Percentiles rank a stretch among this genome's conserved stretches.
Conservation (phyloP, 1,140 invertebrate species). For the Lepidurus apus region DNA sequence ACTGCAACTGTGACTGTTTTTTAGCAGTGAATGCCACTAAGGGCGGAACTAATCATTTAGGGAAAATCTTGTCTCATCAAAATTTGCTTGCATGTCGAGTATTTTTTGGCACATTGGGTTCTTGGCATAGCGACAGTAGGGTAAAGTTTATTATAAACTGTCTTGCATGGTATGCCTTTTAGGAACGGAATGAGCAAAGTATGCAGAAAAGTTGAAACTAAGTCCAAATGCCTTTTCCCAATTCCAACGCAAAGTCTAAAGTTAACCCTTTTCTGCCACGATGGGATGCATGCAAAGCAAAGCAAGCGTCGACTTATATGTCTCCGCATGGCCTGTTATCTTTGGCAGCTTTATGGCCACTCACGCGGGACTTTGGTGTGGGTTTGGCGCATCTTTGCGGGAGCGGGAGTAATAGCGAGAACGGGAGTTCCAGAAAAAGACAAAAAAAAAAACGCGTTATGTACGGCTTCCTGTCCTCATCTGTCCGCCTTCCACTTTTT, state of each 20-base stretch:
- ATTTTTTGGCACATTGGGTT: conserved; percentile 3
- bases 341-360: conserved; percentile 17
- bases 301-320: conserved; percentile 14
- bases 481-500: neutral
- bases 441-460: conserved; percentile 18
- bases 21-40: neutral
- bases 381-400: conserved; percentile 13
- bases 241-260: conserved; percentile 3
- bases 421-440: conserved; percentile 14
- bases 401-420: neutral
- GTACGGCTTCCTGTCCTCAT: conserved; percentile 10
- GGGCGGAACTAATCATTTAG: neutral
- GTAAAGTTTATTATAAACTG: conserved; percentile 20
- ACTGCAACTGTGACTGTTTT: neutral
- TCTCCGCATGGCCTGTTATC: conserved; percentile 20
- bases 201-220: conserved; percentile 19
- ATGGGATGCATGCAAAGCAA: conserved; percentile 14
- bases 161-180: conserved; percentile 9
- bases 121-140: conserved; percentile 6
- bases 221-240: conserved; percentile 6
- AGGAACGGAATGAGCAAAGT: conserved; percentile 14
- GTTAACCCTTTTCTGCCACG: conserved; percentile 8
- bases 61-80: neutral
- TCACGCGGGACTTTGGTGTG: conserved; percentile 20
- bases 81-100: conserved; percentile 15